Evolutionary conservation across 2,113 vertebrate genomes (phyloP), one percentile per base, ranked within the genome.

Genomic region (Indri indri): DNA sequence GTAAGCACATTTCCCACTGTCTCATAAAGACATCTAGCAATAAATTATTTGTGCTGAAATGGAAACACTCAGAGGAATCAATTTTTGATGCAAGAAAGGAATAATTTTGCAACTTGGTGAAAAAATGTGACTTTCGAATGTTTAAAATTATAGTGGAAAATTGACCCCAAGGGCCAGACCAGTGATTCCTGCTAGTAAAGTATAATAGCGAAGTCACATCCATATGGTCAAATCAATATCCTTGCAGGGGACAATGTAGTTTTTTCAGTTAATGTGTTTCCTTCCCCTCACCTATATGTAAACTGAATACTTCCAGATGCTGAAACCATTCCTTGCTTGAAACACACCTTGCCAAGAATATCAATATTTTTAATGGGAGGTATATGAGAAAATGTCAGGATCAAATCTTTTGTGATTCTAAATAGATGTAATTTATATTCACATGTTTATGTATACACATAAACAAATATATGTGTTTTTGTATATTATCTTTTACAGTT

Each of bases 21-120:
- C 91, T 80, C 85, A 93, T 94, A 83, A 91, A 92, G 65, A 50
- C 66, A 68, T 73, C 47, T 83, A 81, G 57, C 45, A 91, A 91
- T 80, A 90, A 88, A 92, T 90, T 90, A 97, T 93, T 87, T 92
- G 63, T 88, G 25, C n/a, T 85, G 76, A 97, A 96, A 88, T 96
- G 32, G 42, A 96, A 96, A 59, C 52, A 79, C 57, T 92, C 77
- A 52, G 68, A 85, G 68, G 59, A 94, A 94, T 97, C 77, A 65
- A 84, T 94, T 97, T 81, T 83, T 79, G 83, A 89, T 94, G 45
- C 27, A 90, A 94, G 63, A 92, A 86, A 95, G 57, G 12, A 94
- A 87, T 88, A 89, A 54, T 91, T 94, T 96, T 93, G 63, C 65
- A 84, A 95, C 5, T 90, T 82, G 32, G 42, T 84, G 40, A 88